Percentiles rank a stretch among this genome's conserved stretches.
Evolutionary conservation across 2,113 vertebrate species (phyloP).

Genomic region (Erythrocercus mccallii): DNA sequence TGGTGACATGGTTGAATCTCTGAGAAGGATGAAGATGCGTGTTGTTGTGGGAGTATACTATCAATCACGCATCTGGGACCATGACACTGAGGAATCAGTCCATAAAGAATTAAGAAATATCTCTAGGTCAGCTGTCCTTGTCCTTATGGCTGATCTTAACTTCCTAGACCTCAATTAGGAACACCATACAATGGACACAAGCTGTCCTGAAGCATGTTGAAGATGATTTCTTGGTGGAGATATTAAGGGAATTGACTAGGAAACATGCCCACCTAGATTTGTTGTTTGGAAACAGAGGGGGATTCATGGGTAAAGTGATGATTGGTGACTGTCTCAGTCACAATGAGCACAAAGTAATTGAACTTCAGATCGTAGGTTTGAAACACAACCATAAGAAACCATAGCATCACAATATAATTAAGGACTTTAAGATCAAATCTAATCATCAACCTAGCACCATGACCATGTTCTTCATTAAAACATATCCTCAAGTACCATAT

Average conservation of each 20-base stretch:
- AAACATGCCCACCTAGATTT: neutral
- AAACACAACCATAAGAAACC: neutral
- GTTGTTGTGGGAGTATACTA: neutral
- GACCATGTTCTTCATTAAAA: neutral
- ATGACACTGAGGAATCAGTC: neutral
- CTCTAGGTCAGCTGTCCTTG: neutral
- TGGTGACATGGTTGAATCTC: neutral
- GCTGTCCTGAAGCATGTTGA: neutral
- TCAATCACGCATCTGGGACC: neutral
- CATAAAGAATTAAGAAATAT: neutral
- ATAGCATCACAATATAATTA: neutral
- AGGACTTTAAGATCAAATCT: neutral
- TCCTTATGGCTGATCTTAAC: neutral
- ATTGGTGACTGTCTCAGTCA: neutral
- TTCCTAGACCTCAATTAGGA: neutral
- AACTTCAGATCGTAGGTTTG: neutral
- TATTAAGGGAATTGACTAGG: neutral
- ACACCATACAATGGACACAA: neutral
- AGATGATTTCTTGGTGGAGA: neutral
- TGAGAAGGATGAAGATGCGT: neutral
- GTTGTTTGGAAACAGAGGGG: neutral
- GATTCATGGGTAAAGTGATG: neutral
- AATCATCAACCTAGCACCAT: neutral
- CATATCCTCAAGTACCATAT: neutral
- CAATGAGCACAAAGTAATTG: neutral